Evolutionary conservation across 2,113 vertebrate species (phyloP).

Genomic region (Rhinichthys klamathensis): DNA sequence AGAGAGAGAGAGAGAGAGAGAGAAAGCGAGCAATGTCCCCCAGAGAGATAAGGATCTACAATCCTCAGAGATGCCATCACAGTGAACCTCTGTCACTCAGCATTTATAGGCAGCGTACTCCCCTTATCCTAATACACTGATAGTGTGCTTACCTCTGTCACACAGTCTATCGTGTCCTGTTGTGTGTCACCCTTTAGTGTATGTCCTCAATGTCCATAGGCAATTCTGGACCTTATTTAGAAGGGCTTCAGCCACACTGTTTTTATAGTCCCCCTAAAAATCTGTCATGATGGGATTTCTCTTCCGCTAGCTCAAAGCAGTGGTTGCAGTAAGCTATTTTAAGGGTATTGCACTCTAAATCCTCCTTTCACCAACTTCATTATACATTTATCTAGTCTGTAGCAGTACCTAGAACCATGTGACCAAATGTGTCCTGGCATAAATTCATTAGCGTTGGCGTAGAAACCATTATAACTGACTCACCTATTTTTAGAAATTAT

Average conservation of each 20-base stretch:
- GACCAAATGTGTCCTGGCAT: not conserved
- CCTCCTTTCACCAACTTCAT: not conserved
- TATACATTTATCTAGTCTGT: not conserved
- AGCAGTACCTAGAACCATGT: not conserved
- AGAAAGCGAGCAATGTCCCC: constrained; percentile 7
- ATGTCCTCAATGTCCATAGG: constrained; percentile 18
- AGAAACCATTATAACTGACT: not conserved
- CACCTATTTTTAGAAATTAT: not conserved
- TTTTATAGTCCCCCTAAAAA: not conserved
- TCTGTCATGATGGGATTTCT: not conserved
- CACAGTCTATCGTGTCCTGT: not conserved
- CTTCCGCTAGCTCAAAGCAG: not conserved
- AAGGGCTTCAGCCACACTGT: not conserved
- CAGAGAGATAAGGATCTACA: constrained; percentile 35
- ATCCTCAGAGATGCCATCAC: constrained; percentile 45
- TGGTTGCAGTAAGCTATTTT: not conserved
- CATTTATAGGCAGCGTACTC: constrained; percentile 2
- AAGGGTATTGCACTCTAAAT: constrained; percentile 6
- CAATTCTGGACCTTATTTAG: not conserved
- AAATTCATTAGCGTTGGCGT: not conserved
- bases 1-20: not conserved
- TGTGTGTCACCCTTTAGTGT: constrained; percentile 17
- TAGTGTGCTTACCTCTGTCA: constrained; percentile 8
- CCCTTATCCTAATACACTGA: constrained; percentile 17
- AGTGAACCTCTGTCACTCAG: constrained; percentile 23